phyloP scores from a whole-genome alignment of 2,113 vertebrate genomes.

The Bufo gargarizans region DNA sequence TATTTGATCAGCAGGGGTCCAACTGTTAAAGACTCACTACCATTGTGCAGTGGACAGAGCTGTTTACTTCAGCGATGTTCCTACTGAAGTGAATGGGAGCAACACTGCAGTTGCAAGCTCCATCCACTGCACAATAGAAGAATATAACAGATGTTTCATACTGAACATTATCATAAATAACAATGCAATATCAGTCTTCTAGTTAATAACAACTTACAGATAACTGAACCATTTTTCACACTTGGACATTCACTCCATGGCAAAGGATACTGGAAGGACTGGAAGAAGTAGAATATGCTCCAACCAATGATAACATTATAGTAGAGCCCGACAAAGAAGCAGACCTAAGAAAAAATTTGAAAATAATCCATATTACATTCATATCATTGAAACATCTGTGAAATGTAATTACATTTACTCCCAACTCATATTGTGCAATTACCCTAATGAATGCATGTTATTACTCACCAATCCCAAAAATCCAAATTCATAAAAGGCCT shows the following conservation, averaged over 20 bases:
- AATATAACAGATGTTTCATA: too few species aligned
- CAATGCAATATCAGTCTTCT: background rate
- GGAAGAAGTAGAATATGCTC: slow-evolving; percentile 98
- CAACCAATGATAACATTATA: slow-evolving; percentile 98
- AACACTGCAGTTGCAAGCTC: too few species aligned
- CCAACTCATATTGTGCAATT: background rate
- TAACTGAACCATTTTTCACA: slow-evolving; percentile 80
- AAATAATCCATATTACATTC: background rate
- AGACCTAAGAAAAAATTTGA: slow-evolving; percentile 76
- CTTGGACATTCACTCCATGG: slow-evolving; percentile 95
- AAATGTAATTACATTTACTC: slow-evolving; percentile 15
- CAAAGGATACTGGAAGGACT: slow-evolving; percentile 96
- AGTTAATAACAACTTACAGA: slow-evolving; percentile 74
- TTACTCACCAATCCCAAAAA: background rate
- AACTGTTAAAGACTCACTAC: too few species aligned
- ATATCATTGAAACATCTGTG: background rate
- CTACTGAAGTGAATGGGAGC: too few species aligned
- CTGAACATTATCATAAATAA: background rate
- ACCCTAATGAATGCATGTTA: background rate
- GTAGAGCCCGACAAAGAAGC: slow-evolving; percentile 94
- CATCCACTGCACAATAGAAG: too few species aligned
- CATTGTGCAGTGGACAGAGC: too few species aligned
- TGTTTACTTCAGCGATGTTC: too few species aligned
- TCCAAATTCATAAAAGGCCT: too few species aligned
- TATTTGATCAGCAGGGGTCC: too few species aligned